phyloP scores from a whole-genome alignment of 2,888 invertebrate species.

The Archaeoteleia sp. region DNA sequence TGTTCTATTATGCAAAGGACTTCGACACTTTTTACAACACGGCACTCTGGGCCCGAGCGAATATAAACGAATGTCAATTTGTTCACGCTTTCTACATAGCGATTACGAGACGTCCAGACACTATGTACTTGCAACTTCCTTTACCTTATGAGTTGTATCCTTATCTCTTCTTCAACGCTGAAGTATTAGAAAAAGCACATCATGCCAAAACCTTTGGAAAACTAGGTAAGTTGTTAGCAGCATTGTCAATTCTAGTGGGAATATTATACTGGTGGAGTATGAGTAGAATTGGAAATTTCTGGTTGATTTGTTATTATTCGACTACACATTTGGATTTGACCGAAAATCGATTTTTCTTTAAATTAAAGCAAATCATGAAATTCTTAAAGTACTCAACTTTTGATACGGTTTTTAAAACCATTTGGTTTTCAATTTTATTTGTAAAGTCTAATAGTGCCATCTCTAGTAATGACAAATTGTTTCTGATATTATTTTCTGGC shows the following conservation, averaged over 20 bases:
- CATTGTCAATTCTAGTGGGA: constrained; percentile 1
- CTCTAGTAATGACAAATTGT: no score
- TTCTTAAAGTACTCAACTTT: no score
- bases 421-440: no score
- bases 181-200: constrained; percentile 76
- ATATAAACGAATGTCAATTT: constrained; percentile 77
- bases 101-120: constrained; percentile 78
- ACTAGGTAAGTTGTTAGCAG: constrained; percentile 51
- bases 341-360: no score
- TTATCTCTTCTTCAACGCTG: constrained; percentile 79
- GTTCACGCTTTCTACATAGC: constrained; percentile 80
- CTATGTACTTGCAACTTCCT: constrained; percentile 79
- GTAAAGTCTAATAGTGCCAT: no score
- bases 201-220: constrained; percentile 73
- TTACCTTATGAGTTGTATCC: constrained; percentile 83
- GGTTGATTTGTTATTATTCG: no score
- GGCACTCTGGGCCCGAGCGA: constrained; percentile 71
- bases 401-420: no score
- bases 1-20: constrained; percentile 70
- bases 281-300: no score
- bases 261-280: no score
- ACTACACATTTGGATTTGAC: no score
- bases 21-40: constrained; percentile 73
- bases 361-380: no score
- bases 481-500: no score